These are phyloP conservation scores for Chloropsis hardwickii DNA, from an alignment of 2,113 vertebrate species.

Conservation along the genomic window DNA sequence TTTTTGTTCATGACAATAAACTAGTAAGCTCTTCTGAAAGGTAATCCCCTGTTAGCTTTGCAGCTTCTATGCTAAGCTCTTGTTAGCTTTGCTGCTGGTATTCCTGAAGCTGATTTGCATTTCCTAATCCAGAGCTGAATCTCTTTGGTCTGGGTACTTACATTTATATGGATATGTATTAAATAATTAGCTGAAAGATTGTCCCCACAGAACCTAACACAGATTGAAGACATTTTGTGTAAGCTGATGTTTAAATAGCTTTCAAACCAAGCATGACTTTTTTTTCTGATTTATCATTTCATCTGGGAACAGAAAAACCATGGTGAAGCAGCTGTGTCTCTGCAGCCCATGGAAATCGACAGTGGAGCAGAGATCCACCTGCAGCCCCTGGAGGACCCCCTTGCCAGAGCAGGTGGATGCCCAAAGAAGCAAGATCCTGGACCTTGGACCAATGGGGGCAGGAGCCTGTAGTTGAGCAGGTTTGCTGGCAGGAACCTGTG, in stretches of 20 bases:
- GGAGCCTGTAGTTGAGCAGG: background rate
- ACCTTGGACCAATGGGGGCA: background rate
- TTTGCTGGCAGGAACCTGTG: background rate
- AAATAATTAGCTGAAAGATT: conserved; percentile 27
- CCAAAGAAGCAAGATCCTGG: background rate
- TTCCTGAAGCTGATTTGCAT: conserved; percentile 49
- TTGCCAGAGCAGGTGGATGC: background rate
- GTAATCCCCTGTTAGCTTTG: conserved; percentile 57
- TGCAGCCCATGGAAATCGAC: background rate
- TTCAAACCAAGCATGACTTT: background rate
- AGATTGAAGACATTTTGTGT: background rate
- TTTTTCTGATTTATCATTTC: background rate
- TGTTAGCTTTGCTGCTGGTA: conserved; percentile 47
- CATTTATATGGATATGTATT: background rate
- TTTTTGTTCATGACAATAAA: conserved; percentile 22
- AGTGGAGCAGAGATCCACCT: background rate
- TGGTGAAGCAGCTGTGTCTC: background rate
- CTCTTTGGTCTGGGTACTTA: conserved; percentile 22
- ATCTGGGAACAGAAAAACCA: background rate
- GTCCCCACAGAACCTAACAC: background rate
- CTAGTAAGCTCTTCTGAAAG: conserved; percentile 39
- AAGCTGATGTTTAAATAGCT: background rate
- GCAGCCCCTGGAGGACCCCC: background rate
- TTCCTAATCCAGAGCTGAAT: conserved; percentile 52
- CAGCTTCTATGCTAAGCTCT: conserved; percentile 35